These are phyloP conservation scores for Oncorhynchus masou DNA, from an alignment of 2,113 vertebrate species.

Conservation along the genomic window DNA sequence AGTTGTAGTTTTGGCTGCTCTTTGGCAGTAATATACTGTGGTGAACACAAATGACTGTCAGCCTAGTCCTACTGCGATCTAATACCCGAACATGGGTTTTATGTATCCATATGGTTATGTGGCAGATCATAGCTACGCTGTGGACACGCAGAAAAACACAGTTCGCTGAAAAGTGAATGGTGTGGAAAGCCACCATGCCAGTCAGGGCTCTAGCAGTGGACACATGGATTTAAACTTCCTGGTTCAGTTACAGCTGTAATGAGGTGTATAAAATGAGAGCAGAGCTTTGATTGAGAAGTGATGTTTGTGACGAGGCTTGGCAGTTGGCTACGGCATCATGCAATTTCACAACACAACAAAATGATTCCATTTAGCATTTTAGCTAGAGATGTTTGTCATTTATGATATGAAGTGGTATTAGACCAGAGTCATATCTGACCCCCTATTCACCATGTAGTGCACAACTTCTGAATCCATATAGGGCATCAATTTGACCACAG, in stretches of 20 bases:
- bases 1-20: no score
- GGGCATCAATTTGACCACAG: no score
- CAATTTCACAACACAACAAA: no score
- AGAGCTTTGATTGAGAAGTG: background rate
- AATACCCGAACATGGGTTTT: background rate
- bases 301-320: no score
- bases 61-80: background rate
- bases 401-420: no score
- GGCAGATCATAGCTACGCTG: conserved; percentile 19
- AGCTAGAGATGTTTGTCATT: no score
- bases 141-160: conserved; percentile 16
- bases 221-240: conserved; percentile 30
- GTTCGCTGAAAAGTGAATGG: conserved; percentile 27
- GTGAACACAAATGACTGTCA: background rate
- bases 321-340: no score
- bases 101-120: background rate
- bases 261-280: background rate
- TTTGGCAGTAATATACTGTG: no score
- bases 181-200: conserved; percentile 33
- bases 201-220: conserved; percentile 33
- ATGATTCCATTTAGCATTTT: no score
- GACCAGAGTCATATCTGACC: no score
- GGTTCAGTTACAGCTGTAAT: conserved; percentile 34
- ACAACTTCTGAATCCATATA: no score
- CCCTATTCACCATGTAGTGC: no score